These are phyloP conservation scores for Napeogenes inachia DNA, from an alignment of 2,888 invertebrate genomes.

Conservation along the genomic window DNA sequence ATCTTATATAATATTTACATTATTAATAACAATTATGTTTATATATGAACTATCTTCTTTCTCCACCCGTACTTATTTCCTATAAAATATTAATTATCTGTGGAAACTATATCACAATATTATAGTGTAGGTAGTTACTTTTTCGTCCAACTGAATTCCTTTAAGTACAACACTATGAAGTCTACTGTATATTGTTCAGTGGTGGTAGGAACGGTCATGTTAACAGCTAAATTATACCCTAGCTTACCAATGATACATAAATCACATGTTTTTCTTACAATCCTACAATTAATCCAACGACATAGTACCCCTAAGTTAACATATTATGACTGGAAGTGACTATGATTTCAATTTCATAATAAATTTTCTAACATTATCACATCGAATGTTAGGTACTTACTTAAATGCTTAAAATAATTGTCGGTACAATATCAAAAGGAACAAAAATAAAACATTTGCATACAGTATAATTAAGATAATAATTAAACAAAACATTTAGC, in stretches of 20 bases:
- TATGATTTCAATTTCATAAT: slow-evolving; percentile 65
- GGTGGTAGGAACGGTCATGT: slow-evolving; percentile 68
- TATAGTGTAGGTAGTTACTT: slow-evolving; percentile 36
- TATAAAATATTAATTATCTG: slow-evolving; percentile 40
- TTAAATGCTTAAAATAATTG: slow-evolving; percentile 43
- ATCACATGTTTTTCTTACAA: slow-evolving; percentile 61
- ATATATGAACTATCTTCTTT: slow-evolving; percentile 33
- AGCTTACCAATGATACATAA: slow-evolving; percentile 49
- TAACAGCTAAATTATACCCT: slow-evolving; percentile 49
- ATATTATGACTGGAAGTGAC: slow-evolving; percentile 78
- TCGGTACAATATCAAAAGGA: slow-evolving; percentile 59
- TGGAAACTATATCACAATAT: slow-evolving; percentile 71
- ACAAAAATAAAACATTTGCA: slow-evolving; percentile 43
- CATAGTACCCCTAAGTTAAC: slow-evolving; percentile 68
- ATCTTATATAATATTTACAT: slow-evolving; percentile 25
- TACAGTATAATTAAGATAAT: slow-evolving; percentile 37
- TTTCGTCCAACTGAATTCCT: slow-evolving; percentile 40
- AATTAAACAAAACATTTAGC: slow-evolving; percentile 45
- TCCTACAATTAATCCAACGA: slow-evolving; percentile 50
- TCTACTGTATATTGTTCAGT: slow-evolving; percentile 56
- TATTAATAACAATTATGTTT: slow-evolving; percentile 26
- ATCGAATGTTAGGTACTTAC: slow-evolving; percentile 51
- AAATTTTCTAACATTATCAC: slow-evolving; percentile 68
- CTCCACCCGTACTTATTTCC: slow-evolving; percentile 56
- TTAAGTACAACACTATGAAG: slow-evolving; percentile 69